Evolutionary conservation across 2,113 vertebrate species (phyloP), one percentile per base, ranked within the genome.

Genomic region (Callipepla californica): DNA sequence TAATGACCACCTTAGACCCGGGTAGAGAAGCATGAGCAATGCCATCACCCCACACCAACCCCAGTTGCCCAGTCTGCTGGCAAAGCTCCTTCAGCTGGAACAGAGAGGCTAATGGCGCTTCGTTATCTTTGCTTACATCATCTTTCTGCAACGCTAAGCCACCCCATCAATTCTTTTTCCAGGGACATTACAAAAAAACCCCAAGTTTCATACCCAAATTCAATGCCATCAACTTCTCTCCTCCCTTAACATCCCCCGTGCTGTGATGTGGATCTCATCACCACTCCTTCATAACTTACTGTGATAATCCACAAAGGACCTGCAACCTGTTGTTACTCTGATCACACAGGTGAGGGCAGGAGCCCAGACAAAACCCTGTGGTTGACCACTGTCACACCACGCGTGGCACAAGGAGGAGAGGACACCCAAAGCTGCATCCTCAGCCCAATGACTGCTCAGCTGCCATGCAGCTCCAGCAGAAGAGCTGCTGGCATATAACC

Each of bases 11-110:
- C 78, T 91, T 38, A 30, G 67, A 51, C 32, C 45, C 69, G 59
- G 25, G 59, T 3, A 3, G 73, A 85, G 57, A 63, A 28, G 34
- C 3, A 22, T 69, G 36, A 55, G 85, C 2, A 5, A 80, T 50
- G 66, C 50, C 70, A 45, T 1, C 36, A 9, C 14, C 47, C 76
- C 63, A 16, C 48, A 61, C 18, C 26, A 34, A 26, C 48, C 25
- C 13, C 62, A 42, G 38, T 15, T 7, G 22, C 7, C 17, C 68
- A 36, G 40, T 50, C 16, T 23, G 58, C 10, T 50, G 45, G 80
- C 53, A 92, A 69, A 89, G 89, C 89, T 89, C 89, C 53, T 93
- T 90, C 66, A 50, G 30, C 89, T 55, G 67, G 80, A 89, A 81
- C 32, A 38, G 7, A 20, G 38, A n/a, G 28, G 28, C 50, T 77